Base-by-base conservation (phyloP, 2,113 vertebrate species). In the Orycteropus afer region DNA sequence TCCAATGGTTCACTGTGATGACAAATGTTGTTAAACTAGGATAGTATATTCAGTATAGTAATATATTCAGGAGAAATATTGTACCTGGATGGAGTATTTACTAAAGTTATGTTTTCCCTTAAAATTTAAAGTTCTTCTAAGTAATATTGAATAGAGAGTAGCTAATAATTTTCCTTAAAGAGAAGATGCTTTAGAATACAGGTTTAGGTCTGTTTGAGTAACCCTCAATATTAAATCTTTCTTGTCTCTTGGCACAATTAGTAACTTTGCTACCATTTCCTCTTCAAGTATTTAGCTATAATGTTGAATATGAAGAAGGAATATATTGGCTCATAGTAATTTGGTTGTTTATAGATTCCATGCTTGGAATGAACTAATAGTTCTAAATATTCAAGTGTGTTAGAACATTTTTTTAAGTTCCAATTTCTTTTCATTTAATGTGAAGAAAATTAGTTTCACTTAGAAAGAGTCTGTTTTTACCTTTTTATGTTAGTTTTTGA, bases 311-410 rank as follows among this genome's bases (percentile, higher is more conserved):
- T 95, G 42, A 89, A 57, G 93, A 90, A 86, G 80, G 73, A 61
- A 90, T 55, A 88, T 42, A 49, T 12, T 92, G 74, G 59, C 25
- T 92, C 12, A 45, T 90, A 20, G 7, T 84, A 40, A 74, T 92
- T 89, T 15, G 83, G 57, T 59, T 86, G 29, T 78, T 76, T n/a
- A 20, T 94, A 23, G 32, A 40, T 92, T 86, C 91, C 45, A 79
- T 78, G 42, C 47, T 86, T 90, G 67, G 3, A 18, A 29, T 74
- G 22, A 73, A 94, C 86, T 92, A 87, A 47, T 53, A 51, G 9
- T 86, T 95, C 96, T 94, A 79, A 94, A 0, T 95, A 79, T 92
- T 88, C 27, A 67, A 67, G 63, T 90, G 10, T 89, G 12, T 95
- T 82, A 76, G 61, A 81, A 86, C 71, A 49, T 8, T 49, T 89